Percentiles rank a stretch among this genome's conserved stretches.
phyloP scores from a whole-genome alignment of 1,140 invertebrate genomes.

The Drosophila trapezifrons region DNA sequence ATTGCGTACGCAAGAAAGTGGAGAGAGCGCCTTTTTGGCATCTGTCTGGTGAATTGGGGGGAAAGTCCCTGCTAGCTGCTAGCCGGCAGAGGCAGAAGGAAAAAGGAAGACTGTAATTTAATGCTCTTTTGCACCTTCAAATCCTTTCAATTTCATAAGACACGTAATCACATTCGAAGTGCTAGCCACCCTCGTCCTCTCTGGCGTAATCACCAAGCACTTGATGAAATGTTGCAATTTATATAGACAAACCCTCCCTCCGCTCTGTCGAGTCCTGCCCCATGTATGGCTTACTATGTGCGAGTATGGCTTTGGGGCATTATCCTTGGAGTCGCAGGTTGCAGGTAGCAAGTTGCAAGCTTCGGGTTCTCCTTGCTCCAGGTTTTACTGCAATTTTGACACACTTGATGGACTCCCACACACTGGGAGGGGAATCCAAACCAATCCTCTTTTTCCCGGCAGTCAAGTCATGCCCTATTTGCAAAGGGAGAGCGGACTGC shows the following conservation, averaged over 20 bases:
- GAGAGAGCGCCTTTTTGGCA: slow-evolving; percentile 5
- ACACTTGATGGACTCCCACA: slow-evolving; percentile 70
- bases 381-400: slow-evolving; percentile 76
- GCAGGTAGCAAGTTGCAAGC: slow-evolving; percentile 23
- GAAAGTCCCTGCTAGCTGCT: slow-evolving; percentile 30
- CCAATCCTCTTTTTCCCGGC: background rate
- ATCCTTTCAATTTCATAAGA: slow-evolving; percentile 73
- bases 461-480: slow-evolving; percentile 40
- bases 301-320: slow-evolving; percentile 41
- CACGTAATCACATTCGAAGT: slow-evolving; percentile 65
- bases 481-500: slow-evolving; percentile 28
- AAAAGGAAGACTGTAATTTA: slow-evolving; percentile 67
- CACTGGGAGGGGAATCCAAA: slow-evolving; percentile 48
- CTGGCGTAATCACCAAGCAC: slow-evolving; percentile 65
- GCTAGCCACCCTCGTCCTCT: slow-evolving; percentile 30
- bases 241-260: slow-evolving; percentile 63
- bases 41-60: slow-evolving; percentile 27
- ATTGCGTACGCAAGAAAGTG: slow-evolving; percentile 15
- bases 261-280: background rate
- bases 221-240: slow-evolving; percentile 80
- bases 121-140: slow-evolving; percentile 74
- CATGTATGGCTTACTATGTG: slow-evolving; percentile 33
- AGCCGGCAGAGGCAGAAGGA: background rate
- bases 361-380: slow-evolving; percentile 43
- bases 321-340: slow-evolving; percentile 53